Base-by-base conservation (phyloP, 1,140 invertebrate genomes). In the Drosophila serrata region DNA sequence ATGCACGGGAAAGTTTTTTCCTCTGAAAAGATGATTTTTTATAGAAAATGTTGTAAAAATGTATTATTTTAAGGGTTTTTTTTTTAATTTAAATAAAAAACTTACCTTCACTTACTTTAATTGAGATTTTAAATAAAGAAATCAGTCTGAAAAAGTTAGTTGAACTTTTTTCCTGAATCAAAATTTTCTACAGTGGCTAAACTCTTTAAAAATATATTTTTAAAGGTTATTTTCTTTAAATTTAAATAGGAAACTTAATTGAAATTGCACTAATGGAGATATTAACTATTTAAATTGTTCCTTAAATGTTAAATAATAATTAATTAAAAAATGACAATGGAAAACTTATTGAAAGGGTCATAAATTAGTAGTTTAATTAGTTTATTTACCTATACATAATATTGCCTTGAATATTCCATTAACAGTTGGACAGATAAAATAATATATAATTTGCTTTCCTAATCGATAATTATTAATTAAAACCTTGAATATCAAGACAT, bases 401-500 rank as follows among this genome's bases (percentile, higher is more conserved):
- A 51, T 51, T 19, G 27, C 4, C 8, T 31, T 31, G 2, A 31
- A 59, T 19, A n/a, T 37, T 8, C 22, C 29, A 0, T 0, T 3
- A 19, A 22, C 7, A 24, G 8, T 19, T 12, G 2, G 19, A 5
- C 33, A n/a, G 7, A 1, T 13, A 17, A 27, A 6, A 15, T 24
- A 7, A 13, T 6, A 19, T 17, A 12, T 6, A 22, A 3, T 24
- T 17, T 5, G 33, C 9, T 37, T 48, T 27, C 13, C 29, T 3
- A 15, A 29, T 37, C 29, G 22, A 35, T 43, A 51, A 60, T n/a
- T 24, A 65, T 53, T 45, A 51, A 69, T 63, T 42, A 58, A 37
- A 37, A 13, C 13, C 33, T 27, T 35, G 2, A 13, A 49, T 49
- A 13, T 13, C 12, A 29, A 29, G 24, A 17, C 27, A 17, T 48